Percentiles rank a stretch among this genome's conserved stretches.
Evolutionary conservation across 2,113 vertebrate species (phyloP).

Genomic region (Oreocharis arfaki): DNA sequence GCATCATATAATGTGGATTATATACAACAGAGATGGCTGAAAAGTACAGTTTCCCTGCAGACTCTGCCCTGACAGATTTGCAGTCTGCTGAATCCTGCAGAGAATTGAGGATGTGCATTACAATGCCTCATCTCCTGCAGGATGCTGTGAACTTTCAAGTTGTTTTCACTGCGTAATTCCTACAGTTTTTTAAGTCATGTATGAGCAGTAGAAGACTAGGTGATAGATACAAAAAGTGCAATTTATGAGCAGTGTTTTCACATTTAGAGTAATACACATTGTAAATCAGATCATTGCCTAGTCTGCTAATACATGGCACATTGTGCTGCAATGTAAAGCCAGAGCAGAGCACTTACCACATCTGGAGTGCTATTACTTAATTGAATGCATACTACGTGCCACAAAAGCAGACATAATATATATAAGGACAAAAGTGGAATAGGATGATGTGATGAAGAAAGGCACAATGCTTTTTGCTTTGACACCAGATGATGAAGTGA

Average conservation of each 20-base stretch:
- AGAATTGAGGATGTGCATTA: constrained; percentile 46
- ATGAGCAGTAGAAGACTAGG: neutral
- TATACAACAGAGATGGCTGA: neutral
- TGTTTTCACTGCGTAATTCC: constrained; percentile 28
- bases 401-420: neutral
- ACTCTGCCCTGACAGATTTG: constrained; percentile 47
- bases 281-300: constrained; percentile 31
- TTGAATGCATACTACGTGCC: neutral
- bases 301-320: neutral
- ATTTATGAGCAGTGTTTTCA: neutral
- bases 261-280: neutral
- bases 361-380: neutral
- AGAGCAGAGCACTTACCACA: neutral
- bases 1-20: constrained; percentile 20
- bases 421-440: neutral
- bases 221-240: neutral
- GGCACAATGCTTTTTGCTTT: neutral
- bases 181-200: constrained; percentile 20
- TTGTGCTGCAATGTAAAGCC: neutral
- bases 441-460: neutral
- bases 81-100: constrained; percentile 49
- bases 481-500: neutral
- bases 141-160: constrained; percentile 13
- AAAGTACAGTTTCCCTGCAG: constrained; percentile 34
- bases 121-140: constrained; percentile 21